Evolutionary conservation across 1,140 invertebrate species (phyloP).

Genomic region (Drosophila pachea): DNA sequence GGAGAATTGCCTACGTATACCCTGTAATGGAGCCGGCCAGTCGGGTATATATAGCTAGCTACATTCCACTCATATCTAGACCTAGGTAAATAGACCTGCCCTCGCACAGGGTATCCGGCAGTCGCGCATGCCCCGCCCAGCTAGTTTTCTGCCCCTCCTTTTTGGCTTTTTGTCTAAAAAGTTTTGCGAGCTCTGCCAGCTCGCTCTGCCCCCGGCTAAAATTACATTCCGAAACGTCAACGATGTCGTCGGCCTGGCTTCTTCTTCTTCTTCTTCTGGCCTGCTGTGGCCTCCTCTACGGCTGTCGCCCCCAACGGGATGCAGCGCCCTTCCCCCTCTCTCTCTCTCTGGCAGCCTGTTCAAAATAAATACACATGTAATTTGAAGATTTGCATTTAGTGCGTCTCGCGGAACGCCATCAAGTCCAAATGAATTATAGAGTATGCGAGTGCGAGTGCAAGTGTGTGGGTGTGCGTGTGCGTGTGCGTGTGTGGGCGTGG

Average conservation of each 20-base stretch:
- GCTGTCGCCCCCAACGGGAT: slow-evolving; percentile 26
- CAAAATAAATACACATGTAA: slow-evolving; percentile 71
- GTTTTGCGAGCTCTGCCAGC: slow-evolving; percentile 56
- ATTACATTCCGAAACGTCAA: slow-evolving; percentile 72
- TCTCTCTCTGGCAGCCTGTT: slow-evolving; percentile 5
- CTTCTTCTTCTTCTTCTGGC: no score
- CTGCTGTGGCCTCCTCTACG: slow-evolving; percentile 22
- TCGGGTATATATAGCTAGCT: background rate
- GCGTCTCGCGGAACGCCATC: background rate
- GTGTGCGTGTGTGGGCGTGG: background rate
- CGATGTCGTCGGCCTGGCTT: slow-evolving; percentile 50
- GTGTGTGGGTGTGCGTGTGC: no score
- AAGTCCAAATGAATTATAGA: background rate
- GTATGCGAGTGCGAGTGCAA: background rate
- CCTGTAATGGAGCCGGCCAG: background rate
- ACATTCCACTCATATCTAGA: no score
- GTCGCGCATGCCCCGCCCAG: background rate
- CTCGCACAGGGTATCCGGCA: background rate
- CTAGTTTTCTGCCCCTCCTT: slow-evolving; percentile 23
- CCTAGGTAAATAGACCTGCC: no score
- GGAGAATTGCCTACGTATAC: slow-evolving; percentile 32
- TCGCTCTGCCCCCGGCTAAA: slow-evolving; percentile 54
- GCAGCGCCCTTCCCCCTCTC: background rate
- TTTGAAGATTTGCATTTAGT: slow-evolving; percentile 69
- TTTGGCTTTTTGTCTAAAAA: slow-evolving; percentile 46